These are phyloP conservation scores for Scarus forsteni DNA, from an alignment of 2,797 vertebrate genomes.

Conservation along the genomic window DNA sequence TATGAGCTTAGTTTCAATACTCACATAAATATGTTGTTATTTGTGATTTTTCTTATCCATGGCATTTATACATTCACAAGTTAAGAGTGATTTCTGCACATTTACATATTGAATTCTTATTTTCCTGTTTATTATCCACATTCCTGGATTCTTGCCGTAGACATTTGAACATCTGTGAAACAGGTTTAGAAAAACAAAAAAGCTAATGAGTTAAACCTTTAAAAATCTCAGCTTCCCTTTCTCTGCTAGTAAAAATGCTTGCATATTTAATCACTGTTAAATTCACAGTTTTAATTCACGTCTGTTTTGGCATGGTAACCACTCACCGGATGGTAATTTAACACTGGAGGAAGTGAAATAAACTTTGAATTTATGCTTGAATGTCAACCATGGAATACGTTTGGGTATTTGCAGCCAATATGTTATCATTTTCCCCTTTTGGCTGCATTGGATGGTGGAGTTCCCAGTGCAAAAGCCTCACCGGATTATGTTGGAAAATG, in stretches of 20 bases:
- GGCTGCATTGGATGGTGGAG: conserved; percentile 6
- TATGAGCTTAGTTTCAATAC: neutral
- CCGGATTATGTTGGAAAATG: conserved; percentile 26
- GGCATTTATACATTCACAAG: neutral
- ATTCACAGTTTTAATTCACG: conserved; percentile 18
- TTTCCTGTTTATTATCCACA: neutral
- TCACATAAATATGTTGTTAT: neutral
- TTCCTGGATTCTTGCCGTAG: neutral
- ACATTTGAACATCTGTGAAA: conserved; percentile 28
- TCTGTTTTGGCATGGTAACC: conserved; percentile 18
- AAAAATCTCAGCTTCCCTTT: conserved; percentile 6
- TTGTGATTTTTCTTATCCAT: neutral
- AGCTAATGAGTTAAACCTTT: neutral
- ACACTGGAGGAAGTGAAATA: conserved; percentile 13
- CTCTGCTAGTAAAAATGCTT: conserved; percentile 9
- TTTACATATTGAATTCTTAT: neutral
- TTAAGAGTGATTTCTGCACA: neutral
- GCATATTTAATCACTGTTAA: conserved; percentile 9
- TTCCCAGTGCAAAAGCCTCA: neutral
- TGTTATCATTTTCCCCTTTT: conserved; percentile 19
- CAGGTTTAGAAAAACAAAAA: neutral
- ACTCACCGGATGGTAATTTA: conserved; percentile 1
- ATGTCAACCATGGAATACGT: conserved; percentile 13
- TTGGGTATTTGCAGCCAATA: conserved; percentile 28
- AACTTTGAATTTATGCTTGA: conserved; percentile 5